Base-by-base conservation (phyloP, 2,888 invertebrate genomes). In the Heliothis peltigera region DNA sequence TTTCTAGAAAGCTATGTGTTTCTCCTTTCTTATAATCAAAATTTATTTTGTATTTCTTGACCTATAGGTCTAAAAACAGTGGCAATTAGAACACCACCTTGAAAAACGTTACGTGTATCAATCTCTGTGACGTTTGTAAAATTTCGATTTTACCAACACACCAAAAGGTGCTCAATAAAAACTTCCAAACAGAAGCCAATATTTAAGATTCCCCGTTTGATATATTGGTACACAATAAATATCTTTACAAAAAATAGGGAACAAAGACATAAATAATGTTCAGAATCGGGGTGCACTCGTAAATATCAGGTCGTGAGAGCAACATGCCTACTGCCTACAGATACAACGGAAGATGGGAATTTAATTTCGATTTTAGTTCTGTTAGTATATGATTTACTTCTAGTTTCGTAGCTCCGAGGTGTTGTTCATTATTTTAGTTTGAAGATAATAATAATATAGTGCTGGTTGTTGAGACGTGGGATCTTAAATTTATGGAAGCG, bases 241-340 rank as follows among this genome's bases (percentile, higher is more conserved):
- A 84, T 78, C 70, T 70, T 59, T 64, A 82, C 84, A 86, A 87
- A 89, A 89, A 89, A 86, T 84, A 86, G 75, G 89, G 87, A 91
- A 91, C 90, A 88, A 86, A 91, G 90, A 90, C 92, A 91, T 93
- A 92, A 93, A 93, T 93, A 90, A 92, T 89, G 82, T 77, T 83
- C 81, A 84, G 83, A 89, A 91, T 92, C 90, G 89, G 76, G 72
- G 77, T 75, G 75, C 64, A 81, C 80, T 84, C 90, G 87, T 92
- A 92, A 92, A 92, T 91, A 92, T 85, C 65, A 70, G 74, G 84
- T 92, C 93, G 92, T 92, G 92, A 89, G 87, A 80, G 79, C 65
- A 75, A 79, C 81, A 85, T 79, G 83, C 86, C 85, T 84, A 83
- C 74, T 70, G 77, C 59, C 70, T 58, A 66, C 72, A 75, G 74